Conservation (phyloP, 2,888 invertebrate species). For the Caenorhabditis sp. region DNA sequence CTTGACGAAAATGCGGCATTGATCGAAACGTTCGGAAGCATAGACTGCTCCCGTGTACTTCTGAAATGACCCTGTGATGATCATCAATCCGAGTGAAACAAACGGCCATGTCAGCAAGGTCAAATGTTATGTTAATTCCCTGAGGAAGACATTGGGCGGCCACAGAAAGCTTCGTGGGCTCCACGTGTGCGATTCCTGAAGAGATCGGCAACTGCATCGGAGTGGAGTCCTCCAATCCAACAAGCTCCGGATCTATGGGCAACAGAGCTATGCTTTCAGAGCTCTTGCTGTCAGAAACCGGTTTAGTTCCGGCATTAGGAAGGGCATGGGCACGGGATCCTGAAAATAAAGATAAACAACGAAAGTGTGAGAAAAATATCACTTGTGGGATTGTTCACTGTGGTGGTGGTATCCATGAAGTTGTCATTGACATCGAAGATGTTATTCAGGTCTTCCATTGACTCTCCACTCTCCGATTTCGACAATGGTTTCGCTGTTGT, state of each 20-base stretch:
- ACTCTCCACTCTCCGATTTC: slow-evolving; percentile 23
- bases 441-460: slow-evolving; percentile 33
- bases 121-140: slow-evolving; percentile 69
- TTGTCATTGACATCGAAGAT: slow-evolving; percentile 39
- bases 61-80: slow-evolving; percentile 50
- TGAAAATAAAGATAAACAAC: neutral
- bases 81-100: neutral
- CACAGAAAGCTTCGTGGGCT: slow-evolving; percentile 43
- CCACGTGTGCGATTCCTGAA: slow-evolving; percentile 57
- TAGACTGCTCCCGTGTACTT: slow-evolving; percentile 77
- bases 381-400: slow-evolving; percentile 19
- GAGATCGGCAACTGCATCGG: slow-evolving; percentile 50
- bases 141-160: slow-evolving; percentile 62
- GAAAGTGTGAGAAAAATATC: neutral
- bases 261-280: slow-evolving; percentile 26
- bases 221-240: slow-evolving; percentile 40
- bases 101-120: slow-evolving; percentile 32
- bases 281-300: slow-evolving; percentile 2
- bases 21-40: slow-evolving; percentile 76
- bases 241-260: slow-evolving; percentile 53
- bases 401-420: slow-evolving; percentile 36
- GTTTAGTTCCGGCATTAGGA: slow-evolving; percentile 35
- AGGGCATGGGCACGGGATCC: slow-evolving; percentile 47
- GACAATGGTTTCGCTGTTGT: neutral
- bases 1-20: slow-evolving; percentile 72